Percentiles rank a stretch among this genome's conserved stretches.
These are phyloP conservation scores for Tenthredo scrophulariae DNA, from an alignment of 2,888 invertebrate species.

Conservation along the genomic window DNA sequence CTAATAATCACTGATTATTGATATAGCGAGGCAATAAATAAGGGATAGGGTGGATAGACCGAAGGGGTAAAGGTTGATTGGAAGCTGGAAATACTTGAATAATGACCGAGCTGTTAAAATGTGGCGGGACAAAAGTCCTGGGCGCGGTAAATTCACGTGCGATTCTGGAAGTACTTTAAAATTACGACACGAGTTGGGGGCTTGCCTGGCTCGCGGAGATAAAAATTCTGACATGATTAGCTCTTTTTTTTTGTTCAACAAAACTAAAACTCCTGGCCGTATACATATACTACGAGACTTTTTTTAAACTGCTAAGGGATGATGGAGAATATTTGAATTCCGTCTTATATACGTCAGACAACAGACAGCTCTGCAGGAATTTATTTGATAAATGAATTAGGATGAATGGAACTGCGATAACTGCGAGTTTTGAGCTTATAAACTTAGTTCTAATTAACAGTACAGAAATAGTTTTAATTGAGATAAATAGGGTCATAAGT, in stretches of 20 bases:
- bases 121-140: conserved; percentile 22
- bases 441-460: neutral
- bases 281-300: neutral
- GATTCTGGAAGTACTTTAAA: conserved; percentile 33
- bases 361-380: neutral
- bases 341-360: neutral
- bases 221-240: conserved; percentile 46
- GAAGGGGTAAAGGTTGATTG: conserved; percentile 12
- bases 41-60: neutral
- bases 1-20: conserved; percentile 13
- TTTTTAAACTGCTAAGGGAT: conserved; percentile 15
- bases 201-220: conserved; percentile 46
- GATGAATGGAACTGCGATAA: conserved; percentile 11
- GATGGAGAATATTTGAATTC: neutral
- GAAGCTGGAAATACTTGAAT: conserved; percentile 11
- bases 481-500: conserved; percentile 7
- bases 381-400: conserved; percentile 10
- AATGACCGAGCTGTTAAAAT: conserved; percentile 34
- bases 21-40: neutral
- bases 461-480: conserved; percentile 16
- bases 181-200: conserved; percentile 34
- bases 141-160: neutral
- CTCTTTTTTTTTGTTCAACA: conserved; percentile 13
- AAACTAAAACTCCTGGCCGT: conserved; percentile 21
- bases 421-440: conserved; percentile 1